Percentiles rank a stretch among this genome's conserved stretches.
These are phyloP conservation scores for Canis aureus DNA, from an alignment of 2,113 vertebrate genomes.

Conservation along the genomic window DNA sequence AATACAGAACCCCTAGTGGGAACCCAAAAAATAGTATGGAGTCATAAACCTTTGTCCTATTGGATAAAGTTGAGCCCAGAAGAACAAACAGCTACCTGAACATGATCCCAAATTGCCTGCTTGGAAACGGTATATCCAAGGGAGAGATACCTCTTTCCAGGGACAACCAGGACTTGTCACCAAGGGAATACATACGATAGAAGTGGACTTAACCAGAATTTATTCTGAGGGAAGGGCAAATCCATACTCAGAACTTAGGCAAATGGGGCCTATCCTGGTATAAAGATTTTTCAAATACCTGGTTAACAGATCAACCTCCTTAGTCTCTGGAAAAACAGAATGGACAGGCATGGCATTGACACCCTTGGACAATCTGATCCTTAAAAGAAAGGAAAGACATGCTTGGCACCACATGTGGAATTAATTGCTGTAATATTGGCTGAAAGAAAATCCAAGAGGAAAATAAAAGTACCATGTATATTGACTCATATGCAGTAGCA, in stretches of 20 bases:
- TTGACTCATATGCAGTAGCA: background rate
- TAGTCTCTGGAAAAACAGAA: background rate
- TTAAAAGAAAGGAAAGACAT: background rate
- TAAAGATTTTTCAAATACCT: background rate
- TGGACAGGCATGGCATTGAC: background rate
- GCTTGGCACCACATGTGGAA: background rate
- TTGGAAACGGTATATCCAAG: background rate
- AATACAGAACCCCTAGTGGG: background rate
- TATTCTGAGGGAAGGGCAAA: background rate
- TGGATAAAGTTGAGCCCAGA: background rate
- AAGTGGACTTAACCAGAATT: background rate
- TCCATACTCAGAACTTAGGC: background rate
- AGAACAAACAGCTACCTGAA: background rate
- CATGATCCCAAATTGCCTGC: background rate
- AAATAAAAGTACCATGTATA: background rate
- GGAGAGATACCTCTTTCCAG: background rate
- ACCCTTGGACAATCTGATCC: background rate
- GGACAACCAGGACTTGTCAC: background rate
- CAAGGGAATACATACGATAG: fast-evolving
- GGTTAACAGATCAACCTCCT: background rate
- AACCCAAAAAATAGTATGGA: background rate
- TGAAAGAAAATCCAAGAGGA: background rate
- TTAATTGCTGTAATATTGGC: background rate
- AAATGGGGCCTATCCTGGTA: background rate
- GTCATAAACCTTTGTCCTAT: background rate